Evolutionary conservation across 1,140 invertebrate genomes (phyloP).

Genomic region (Trichomalopsis sarcophagae): DNA sequence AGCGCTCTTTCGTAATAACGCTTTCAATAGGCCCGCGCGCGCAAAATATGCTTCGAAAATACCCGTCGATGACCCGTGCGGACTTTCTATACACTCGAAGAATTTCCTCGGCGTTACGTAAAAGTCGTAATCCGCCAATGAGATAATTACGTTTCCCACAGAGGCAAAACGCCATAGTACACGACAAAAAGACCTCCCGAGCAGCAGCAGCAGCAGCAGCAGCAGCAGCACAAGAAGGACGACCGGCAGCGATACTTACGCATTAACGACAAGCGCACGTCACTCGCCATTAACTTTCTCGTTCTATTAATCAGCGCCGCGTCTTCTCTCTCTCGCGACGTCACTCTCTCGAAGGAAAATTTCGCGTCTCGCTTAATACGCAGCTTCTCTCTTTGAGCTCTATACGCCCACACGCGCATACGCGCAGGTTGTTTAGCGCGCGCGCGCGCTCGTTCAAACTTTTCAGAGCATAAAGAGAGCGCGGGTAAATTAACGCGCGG

Average conservation of each 20-base stretch:
- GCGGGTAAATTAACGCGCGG: conserved; percentile 25
- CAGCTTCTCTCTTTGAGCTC: neutral
- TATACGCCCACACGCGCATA: neutral
- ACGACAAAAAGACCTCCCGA: no score
- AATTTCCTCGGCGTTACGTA: neutral
- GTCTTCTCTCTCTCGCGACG: neutral
- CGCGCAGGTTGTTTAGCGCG: conserved; percentile 1
- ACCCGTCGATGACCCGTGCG: neutral
- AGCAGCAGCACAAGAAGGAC: neutral
- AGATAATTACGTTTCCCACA: neutral
- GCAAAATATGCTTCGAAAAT: neutral
- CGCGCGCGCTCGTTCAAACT: conserved; percentile 21
- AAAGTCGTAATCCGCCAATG: neutral
- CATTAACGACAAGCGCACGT: conserved; percentile 7
- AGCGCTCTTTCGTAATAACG: neutral
- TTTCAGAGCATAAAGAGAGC: conserved; percentile 59
- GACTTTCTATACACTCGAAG: neutral
- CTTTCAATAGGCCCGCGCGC: no score
- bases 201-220: neutral
- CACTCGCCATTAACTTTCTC: conserved; percentile 44
- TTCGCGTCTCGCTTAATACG: conserved; percentile 37
- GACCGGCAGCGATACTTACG: neutral
- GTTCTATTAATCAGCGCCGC: conserved; percentile 45
- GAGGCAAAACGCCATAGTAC: neutral
- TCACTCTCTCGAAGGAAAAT: neutral